These are phyloP conservation scores for Motacilla tschutschensis DNA, from an alignment of 2,113 vertebrate genomes.

Conservation along the genomic window DNA sequence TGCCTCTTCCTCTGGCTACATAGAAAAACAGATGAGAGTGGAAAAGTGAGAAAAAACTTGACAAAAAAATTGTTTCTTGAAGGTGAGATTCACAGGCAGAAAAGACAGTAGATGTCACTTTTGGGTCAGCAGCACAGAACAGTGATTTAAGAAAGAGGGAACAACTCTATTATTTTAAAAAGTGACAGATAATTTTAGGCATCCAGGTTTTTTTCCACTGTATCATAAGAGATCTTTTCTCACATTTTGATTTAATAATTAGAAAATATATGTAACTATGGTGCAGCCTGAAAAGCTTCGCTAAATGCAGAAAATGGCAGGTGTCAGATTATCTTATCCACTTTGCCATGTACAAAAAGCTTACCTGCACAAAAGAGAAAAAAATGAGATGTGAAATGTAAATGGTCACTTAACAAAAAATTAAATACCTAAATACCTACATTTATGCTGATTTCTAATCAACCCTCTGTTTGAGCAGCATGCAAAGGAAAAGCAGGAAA, in stretches of 20 bases:
- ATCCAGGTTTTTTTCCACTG: background rate
- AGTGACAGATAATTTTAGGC: background rate
- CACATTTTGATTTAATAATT: conserved; percentile 17
- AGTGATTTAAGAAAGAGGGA: conserved; percentile 1
- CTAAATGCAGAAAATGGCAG: background rate
- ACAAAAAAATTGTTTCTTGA: conserved; percentile 23
- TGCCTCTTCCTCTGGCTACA: background rate
- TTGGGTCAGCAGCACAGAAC: background rate
- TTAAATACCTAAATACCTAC: conserved; percentile 10
- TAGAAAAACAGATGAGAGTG: conserved; percentile 14
- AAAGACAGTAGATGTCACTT: conserved; percentile 20
- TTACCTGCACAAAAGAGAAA: background rate
- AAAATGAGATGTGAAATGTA: background rate
- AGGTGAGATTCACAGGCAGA: background rate
- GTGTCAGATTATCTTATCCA: background rate
- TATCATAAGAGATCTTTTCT: background rate
- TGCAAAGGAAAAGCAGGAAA: conserved; percentile 27
- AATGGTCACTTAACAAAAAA: conserved; percentile 26
- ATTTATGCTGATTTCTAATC: conserved; percentile 38
- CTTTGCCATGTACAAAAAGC: background rate
- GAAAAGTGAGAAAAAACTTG: conserved; percentile 39
- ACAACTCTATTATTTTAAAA: conserved; percentile 28
- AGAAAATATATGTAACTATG: background rate
- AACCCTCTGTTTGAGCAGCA: background rate
- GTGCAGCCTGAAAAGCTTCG: background rate